Evolutionary conservation across 2,888 invertebrate species (phyloP), one percentile per base, ranked within the genome.

Genomic region (Frankliniella fusca): DNA sequence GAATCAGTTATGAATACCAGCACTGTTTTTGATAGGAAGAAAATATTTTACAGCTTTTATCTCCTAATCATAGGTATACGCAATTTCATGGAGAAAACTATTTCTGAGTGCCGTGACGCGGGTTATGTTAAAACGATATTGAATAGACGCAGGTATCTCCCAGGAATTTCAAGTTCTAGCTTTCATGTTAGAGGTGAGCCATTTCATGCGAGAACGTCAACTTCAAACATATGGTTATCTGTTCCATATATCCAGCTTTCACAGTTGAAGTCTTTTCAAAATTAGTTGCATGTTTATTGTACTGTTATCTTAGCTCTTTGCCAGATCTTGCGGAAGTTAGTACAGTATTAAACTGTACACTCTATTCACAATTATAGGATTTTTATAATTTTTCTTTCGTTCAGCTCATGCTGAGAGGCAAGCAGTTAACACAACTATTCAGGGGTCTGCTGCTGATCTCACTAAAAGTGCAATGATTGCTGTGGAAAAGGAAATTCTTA

Each of bases 391-490:
- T 81, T 48, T 48, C 18, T 82, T 80, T 28, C 12, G 18, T 80
- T 9, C 86, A 94, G 94, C 90, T 86, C 93, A 96, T 90, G 95
- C 97, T 0, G 97, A 97, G 88, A 91, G 99, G n/a, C 98, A 98
- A 90, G 97, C 98, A 20, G 92, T 99, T 0, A 99, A 99, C 88
- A 95, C 98, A 2, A 94, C 93, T 20, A 94, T 99, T 81, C 99
- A 99, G 89, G 99, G 98, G 0, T 97, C 98, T 0, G 99, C 98
- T 0, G 97, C 98, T 0, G 99, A 99, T 88, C 93, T 99, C 80
- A 94, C 95, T 0, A 99, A 99, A 88, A 92, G 91, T 83, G 97
- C 98, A 0, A 96, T 98, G 93, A 90, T 95, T 49, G 90, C 90
- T 81, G 92, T 98, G 85, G 93, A 97, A 85, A 88, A 89, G 18